Evolutionary conservation across 2,888 invertebrate genomes (phyloP).

Genomic region (Netelia melanura): DNA sequence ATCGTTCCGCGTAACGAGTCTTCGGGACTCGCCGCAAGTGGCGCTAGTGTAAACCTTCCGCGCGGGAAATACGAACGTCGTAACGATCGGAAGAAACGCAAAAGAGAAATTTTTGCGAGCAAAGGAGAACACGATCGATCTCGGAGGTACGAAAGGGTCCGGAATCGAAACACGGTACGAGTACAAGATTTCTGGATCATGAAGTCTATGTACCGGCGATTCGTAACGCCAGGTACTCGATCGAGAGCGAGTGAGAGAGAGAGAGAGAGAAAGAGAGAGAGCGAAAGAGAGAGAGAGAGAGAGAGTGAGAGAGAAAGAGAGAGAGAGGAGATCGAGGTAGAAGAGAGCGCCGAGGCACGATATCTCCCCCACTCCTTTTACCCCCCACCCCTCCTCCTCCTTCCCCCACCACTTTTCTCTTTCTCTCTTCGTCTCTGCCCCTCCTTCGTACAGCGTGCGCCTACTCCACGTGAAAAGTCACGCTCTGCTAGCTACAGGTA

Average conservation of each 20-base stretch:
- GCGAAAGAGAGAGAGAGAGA: conserved; percentile 37
- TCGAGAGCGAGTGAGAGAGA: conserved; percentile 28
- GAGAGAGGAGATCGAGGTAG: no score
- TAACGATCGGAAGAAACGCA: no score
- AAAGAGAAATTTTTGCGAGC: neutral
- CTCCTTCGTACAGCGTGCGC: conserved; percentile 62
- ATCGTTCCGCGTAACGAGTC: neutral
- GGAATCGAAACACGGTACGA: neutral
- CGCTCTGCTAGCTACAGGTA: conserved; percentile 79
- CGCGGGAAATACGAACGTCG: no score
- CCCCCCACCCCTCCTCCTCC: conserved; percentile 44
- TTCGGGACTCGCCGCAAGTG: neutral
- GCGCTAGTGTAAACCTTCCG: neutral
- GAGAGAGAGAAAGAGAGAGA: conserved; percentile 28
- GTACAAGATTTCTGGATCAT: conserved; percentile 54
- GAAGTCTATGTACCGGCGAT: conserved; percentile 47
- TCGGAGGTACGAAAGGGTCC: neutral
- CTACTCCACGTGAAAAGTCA: conserved; percentile 81
- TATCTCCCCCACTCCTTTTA: conserved; percentile 35
- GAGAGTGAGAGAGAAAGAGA: conserved; percentile 36
- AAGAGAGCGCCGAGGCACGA: neutral
- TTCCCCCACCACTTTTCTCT: neutral
- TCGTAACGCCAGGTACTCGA: conserved; percentile 51
- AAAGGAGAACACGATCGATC: neutral
- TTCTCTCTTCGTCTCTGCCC: conserved; percentile 43